Conservation (phyloP, 1,140 invertebrate species). For the Drosophila nigromelanica region DNA sequence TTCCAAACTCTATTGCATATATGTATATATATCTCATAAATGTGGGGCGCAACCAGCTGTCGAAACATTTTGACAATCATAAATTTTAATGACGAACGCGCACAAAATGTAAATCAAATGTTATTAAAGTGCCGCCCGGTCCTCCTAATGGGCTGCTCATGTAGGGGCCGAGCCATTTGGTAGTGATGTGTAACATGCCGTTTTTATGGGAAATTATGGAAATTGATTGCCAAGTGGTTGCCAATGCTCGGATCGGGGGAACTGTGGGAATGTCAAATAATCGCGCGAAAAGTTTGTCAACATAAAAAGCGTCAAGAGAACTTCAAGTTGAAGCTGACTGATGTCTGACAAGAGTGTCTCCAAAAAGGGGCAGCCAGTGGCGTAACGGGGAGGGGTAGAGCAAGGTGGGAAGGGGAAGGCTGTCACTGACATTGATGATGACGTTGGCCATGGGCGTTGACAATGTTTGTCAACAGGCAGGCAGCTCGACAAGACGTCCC, state of each 20-base stretch:
- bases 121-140: conserved; percentile 65
- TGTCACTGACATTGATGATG: conserved; percentile 75
- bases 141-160: conserved; percentile 52
- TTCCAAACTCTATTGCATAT: neutral
- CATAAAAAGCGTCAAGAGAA: conserved; percentile 47
- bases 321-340: conserved; percentile 67
- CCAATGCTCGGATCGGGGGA: neutral
- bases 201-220: conserved; percentile 78
- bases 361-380: neutral
- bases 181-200: conserved; percentile 60
- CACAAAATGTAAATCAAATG: conserved; percentile 75
- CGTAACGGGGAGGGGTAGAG: neutral
- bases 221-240: conserved; percentile 68
- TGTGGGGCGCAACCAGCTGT: conserved; percentile 51
- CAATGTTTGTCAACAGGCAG: conserved; percentile 70
- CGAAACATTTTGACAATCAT: conserved; percentile 52
- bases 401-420: neutral
- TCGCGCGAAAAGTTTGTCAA: conserved; percentile 58
- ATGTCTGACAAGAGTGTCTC: conserved; percentile 41
- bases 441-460: conserved; percentile 74
- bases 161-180: conserved; percentile 6
- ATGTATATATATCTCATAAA: conserved; percentile 15
- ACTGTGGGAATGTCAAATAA: conserved; percentile 46
- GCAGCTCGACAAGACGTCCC: conserved; percentile 52
- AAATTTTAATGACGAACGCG: conserved; percentile 75